Conservation (phyloP, 2,113 vertebrate species). For the Odocoileus hemionus region DNA sequence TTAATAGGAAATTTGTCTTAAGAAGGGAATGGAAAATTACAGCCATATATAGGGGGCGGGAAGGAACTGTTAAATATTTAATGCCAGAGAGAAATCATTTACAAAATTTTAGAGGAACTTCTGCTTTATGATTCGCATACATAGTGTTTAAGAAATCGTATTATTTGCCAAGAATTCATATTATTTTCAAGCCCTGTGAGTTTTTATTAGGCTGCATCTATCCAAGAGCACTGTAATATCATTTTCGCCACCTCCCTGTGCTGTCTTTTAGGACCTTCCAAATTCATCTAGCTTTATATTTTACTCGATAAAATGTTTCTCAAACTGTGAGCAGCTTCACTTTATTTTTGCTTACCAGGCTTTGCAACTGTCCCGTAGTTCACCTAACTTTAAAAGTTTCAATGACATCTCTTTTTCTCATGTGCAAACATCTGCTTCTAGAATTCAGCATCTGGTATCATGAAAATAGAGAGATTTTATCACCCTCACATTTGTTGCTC, state of each 20-base stretch:
- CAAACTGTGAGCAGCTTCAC: background rate
- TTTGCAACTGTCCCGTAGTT: background rate
- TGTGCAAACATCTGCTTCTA: constrained; percentile 41
- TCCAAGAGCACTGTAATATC: background rate
- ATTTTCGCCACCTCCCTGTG: background rate
- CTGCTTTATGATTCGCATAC: background rate
- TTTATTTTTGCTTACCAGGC: constrained; percentile 27
- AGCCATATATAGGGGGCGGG: background rate
- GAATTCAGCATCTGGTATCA: background rate
- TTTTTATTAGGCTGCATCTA: background rate
- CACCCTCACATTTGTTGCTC: background rate
- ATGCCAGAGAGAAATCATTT: background rate
- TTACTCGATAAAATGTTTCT: background rate
- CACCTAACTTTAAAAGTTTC: constrained; percentile 43
- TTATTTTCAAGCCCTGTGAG: background rate
- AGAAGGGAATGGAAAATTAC: constrained; percentile 29
- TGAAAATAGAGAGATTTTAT: background rate
- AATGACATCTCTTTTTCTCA: constrained; percentile 8
- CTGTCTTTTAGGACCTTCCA: background rate
- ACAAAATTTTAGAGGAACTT: background rate
- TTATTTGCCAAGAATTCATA: background rate
- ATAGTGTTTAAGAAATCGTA: background rate
- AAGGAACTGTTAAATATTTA: constrained; percentile 14
- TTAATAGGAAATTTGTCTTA: background rate
- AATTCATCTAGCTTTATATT: background rate